Evolutionary conservation across 2,797 vertebrate genomes (phyloP).

Genomic region (Myripristis jacobus): DNA sequence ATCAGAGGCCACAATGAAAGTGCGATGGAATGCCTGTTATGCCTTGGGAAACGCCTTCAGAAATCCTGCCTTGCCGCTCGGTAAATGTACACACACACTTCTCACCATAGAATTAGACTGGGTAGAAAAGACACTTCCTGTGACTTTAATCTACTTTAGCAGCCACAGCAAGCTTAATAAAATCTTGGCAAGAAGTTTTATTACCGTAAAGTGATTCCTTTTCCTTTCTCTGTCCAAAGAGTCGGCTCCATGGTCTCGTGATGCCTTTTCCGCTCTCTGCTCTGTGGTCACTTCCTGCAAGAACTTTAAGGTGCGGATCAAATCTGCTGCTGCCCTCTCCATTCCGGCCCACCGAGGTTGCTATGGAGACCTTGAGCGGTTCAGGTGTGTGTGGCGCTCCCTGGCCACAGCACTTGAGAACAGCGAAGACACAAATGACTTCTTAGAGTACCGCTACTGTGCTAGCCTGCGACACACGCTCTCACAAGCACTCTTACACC

Average conservation of each 20-base stretch:
- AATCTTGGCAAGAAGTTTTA: too few relatives aligned
- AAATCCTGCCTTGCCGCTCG: slow-evolving; percentile 90
- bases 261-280: slow-evolving; percentile 89
- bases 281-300: slow-evolving; percentile 93
- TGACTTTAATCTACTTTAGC: too few relatives aligned
- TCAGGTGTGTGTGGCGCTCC: slow-evolving; percentile 87
- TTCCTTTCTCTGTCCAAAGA: slow-evolving; percentile 79
- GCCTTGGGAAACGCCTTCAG: slow-evolving; percentile 95
- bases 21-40: slow-evolving; percentile 97
- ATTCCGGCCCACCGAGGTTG: slow-evolving; percentile 83
- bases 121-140: background rate
- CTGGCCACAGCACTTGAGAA: slow-evolving; percentile 89
- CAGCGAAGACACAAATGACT: slow-evolving; percentile 93
- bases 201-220: too few relatives aligned
- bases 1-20: slow-evolving; percentile 96
- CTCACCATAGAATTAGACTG: background rate
- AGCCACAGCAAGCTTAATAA: too few relatives aligned
- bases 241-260: slow-evolving; percentile 87
- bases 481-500: slow-evolving; percentile 89
- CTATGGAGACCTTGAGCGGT: slow-evolving; percentile 87
- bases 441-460: slow-evolving; percentile 95
- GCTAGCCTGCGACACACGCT: slow-evolving; percentile 91
- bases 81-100: slow-evolving; percentile 76
- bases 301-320: slow-evolving; percentile 98
- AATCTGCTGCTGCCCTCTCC: slow-evolving; percentile 92